These are phyloP conservation scores for Sylvia atricapilla DNA, from an alignment of 2,113 vertebrate genomes.

Conservation along the genomic window DNA sequence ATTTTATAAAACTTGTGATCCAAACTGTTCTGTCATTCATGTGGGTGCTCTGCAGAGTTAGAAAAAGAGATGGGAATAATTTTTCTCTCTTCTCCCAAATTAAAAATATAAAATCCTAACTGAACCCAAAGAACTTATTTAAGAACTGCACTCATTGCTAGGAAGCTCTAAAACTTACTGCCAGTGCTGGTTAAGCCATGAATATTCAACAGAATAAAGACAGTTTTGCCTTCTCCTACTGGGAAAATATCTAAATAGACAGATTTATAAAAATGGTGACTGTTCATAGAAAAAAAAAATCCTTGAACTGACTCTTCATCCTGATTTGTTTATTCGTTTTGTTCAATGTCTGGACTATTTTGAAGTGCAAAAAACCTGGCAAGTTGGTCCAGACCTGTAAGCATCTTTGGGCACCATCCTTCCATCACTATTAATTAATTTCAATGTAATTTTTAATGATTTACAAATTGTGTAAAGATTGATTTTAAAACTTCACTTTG, in stretches of 20 bases:
- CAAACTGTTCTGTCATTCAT: not conserved
- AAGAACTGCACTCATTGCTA: not conserved
- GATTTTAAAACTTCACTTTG: not conserved
- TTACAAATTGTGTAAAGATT: not conserved
- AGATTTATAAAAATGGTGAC: not conserved
- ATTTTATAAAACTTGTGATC: not conserved
- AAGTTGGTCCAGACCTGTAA: not conserved
- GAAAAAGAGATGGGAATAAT: not conserved
- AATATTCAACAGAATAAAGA: not conserved
- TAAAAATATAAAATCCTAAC: not conserved
- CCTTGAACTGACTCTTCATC: not conserved
- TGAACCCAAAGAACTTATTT: not conserved
- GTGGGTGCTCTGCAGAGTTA: not conserved
- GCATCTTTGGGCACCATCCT: not conserved
- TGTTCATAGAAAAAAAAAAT: not conserved
- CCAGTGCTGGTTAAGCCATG: not conserved
- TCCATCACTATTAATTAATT: not conserved
- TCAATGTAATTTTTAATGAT: not conserved
- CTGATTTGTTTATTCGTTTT: not conserved
- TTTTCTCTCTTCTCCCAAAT: not conserved
- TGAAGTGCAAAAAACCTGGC: not conserved
- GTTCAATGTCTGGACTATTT: not conserved
- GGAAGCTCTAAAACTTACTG: not conserved
- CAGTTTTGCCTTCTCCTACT: not conserved
- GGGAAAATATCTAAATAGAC: not conserved